Evolutionary conservation across 2,113 vertebrate genomes (phyloP), one percentile per base, ranked within the genome.

Genomic region (Channa maculata): DNA sequence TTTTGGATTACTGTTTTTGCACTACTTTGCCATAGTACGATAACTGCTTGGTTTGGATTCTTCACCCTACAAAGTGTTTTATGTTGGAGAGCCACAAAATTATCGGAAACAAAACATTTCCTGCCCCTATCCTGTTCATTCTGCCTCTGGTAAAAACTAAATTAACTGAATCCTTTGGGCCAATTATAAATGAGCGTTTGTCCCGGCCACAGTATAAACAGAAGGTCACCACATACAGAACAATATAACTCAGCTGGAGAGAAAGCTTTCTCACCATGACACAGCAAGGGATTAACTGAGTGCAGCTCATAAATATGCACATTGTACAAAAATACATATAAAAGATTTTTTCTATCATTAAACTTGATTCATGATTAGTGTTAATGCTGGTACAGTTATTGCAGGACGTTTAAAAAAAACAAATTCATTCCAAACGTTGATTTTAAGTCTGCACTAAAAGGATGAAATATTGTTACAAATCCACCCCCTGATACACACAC

Each of bases 181-280:
- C 76, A 80, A 74, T 80, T 71, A 58, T 41, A 80, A 74, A 83
- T 33, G 66, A 86, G 71, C 79, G 79, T 86, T 86, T 80, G 74
- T 86, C 72, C 60, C 60, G 71, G 78, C 75, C 83, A 15, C 73
- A 73, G 80, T 71, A 79, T 90, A 86, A 85, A 81, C 82, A 82
- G 52, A 77, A 89, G 61, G 78, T 80, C 86, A 78, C 43, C 44
- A 77, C 46, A 6, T 7, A 82, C 80, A 85, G 51, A 84, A 74
- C 33, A 63, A 65, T 39, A 64, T 33, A 48, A 59, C 58, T 67
- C 37, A 74, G 65, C 69, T 65, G 53, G 67, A 74, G 53, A 85
- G 52, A 82, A 65, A 58, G 55, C 61, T 61, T 85, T 86, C 61
- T 72, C 73, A 62, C 63, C 73, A 67, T 76, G 74, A 82, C 81